phyloP scores from a whole-genome alignment of 1,140 invertebrate species.

The Trypoxylus dichotomus region DNA sequence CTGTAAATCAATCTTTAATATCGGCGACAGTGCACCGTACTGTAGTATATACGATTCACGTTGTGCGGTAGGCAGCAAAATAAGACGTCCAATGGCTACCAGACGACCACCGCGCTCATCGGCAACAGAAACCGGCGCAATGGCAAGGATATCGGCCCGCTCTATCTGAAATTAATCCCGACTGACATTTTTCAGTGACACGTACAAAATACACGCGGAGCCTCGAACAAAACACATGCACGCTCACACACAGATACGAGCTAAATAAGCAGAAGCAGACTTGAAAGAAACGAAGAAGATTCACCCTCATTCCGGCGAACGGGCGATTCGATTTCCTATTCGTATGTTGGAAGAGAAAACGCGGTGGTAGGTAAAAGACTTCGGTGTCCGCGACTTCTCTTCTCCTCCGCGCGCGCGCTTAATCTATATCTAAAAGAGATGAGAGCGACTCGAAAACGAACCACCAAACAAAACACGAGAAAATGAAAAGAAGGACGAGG shows the following conservation, averaged over 20 bases:
- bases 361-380: slow-evolving; percentile 12
- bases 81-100: background rate
- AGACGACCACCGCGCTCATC: background rate
- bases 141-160: background rate
- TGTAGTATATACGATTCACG: background rate
- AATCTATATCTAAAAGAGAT: slow-evolving; percentile 5
- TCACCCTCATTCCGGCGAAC: slow-evolving; percentile 5
- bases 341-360: background rate
- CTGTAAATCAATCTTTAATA: no score
- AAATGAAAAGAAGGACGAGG: background rate
- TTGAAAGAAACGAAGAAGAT: background rate
- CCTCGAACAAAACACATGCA: slow-evolving; percentile 1
- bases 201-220: background rate
- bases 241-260: background rate
- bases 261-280: background rate
- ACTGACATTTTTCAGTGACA: slow-evolving; percentile 3
- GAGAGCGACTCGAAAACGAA: background rate
- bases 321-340: background rate
- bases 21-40: no score
- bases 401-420: background rate
- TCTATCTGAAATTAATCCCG: slow-evolving; percentile 6
- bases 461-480: slow-evolving; percentile 1
- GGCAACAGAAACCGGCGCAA: background rate
- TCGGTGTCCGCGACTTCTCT: background rate
- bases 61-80: background rate